phyloP scores from a whole-genome alignment of 1,140 invertebrate species.

The Drosophila nigrodunni region DNA sequence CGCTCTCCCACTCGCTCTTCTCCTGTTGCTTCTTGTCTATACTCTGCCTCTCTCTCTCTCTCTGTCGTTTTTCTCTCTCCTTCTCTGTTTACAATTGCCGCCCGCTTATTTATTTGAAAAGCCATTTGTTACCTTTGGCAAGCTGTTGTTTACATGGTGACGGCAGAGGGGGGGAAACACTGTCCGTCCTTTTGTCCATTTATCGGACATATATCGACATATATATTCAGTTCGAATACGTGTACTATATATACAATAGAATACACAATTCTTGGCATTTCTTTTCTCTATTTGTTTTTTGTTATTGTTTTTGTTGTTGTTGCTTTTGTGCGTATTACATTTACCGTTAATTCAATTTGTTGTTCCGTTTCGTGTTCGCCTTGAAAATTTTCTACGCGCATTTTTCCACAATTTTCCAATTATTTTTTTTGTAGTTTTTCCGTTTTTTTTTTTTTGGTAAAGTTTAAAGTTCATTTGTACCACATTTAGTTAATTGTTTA shows the following conservation, averaged over 20 bases:
- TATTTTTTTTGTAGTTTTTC: neutral
- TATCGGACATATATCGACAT: slow-evolving; percentile 35
- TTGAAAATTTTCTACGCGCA: slow-evolving; percentile 19
- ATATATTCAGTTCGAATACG: slow-evolving; percentile 23
- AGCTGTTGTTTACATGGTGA: slow-evolving; percentile 67
- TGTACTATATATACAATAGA: slow-evolving; percentile 51
- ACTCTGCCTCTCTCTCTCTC: neutral
- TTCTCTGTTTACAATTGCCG: slow-evolving; percentile 66
- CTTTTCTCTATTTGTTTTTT: slow-evolving; percentile 16
- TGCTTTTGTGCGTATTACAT: slow-evolving; percentile 48
- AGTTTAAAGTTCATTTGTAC: slow-evolving; percentile 47
- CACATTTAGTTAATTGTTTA: slow-evolving; percentile 50
- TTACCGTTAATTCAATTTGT: slow-evolving; percentile 77
- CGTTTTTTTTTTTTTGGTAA: slow-evolving; percentile 3
- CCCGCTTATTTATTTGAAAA: slow-evolving; percentile 80
- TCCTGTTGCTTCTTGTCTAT: neutral
- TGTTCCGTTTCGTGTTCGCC: slow-evolving; percentile 12
- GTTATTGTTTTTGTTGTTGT: slow-evolving; percentile 28
- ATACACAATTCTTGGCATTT: slow-evolving; percentile 28
- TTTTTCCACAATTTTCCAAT: slow-evolving; percentile 14
- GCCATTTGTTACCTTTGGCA: slow-evolving; percentile 81
- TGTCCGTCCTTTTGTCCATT: slow-evolving; percentile 8
- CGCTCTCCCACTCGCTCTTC: slow-evolving; percentile 17
- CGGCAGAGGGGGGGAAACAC: neutral
- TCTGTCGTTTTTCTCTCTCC: neutral